These are phyloP conservation scores for Loxodonta africana DNA, from an alignment of 2,113 vertebrate genomes.

Conservation along the genomic window DNA sequence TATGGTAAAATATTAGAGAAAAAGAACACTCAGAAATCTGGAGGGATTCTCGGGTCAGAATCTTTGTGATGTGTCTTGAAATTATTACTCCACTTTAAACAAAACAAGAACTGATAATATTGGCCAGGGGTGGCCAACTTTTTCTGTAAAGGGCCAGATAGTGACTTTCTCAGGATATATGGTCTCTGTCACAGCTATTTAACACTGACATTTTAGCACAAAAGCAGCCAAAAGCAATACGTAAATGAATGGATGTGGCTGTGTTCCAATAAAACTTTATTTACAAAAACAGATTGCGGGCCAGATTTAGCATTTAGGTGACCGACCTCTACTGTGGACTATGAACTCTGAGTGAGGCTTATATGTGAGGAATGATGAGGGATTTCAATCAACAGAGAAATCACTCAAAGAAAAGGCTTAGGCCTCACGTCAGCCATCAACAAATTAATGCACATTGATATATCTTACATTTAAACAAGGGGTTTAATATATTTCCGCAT, in stretches of 20 bases:
- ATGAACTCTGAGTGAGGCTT: not conserved
- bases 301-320: not conserved
- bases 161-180: not conserved
- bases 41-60: not conserved
- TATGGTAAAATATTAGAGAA: not conserved
- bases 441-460: not conserved
- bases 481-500: not conserved
- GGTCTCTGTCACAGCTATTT: not conserved
- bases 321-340: not conserved
- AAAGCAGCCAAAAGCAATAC: not conserved
- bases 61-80: not conserved
- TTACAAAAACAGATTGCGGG: not conserved
- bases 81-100: not conserved
- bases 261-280: conserved; percentile 52
- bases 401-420: not conserved
- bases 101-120: not conserved
- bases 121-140: not conserved
- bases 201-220: not conserved
- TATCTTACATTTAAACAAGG: not conserved
- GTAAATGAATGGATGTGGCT: not conserved
- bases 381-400: not conserved
- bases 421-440: not conserved
- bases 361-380: not conserved
- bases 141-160: not conserved
- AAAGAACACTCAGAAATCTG: not conserved